Evolutionary conservation across 2,888 invertebrate genomes (phyloP), one percentile per base, ranked within the genome.

Genomic region (Orchesella flavescens): DNA sequence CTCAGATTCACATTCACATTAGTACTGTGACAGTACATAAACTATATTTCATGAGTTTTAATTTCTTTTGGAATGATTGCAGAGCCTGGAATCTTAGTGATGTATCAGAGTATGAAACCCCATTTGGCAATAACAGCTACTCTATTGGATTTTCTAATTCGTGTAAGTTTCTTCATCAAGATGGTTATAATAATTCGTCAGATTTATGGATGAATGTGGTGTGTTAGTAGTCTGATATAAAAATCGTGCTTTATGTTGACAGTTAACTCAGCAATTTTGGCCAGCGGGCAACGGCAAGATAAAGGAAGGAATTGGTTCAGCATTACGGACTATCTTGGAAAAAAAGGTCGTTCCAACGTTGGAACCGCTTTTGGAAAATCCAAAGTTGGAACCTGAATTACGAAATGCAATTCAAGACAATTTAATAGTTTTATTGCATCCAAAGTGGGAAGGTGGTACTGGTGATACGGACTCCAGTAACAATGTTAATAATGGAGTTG

Each of bases 61-160:
- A 43, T 12, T 12, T 44, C 43, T 21, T 44, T 9, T 44, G 7
- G 44, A 44, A 44, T 44, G 12, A 44, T 89, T 89, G 55, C 89
- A 92, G 97, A 97, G 91, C 97, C 97, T 23, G 97, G 96, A 13
- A 96, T 97, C 89, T 92, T 97, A 87, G 96, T 97, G 24, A 97
- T 97, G 96, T 95, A 95, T 90, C 95, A 97, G 91, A 97, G 96
- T 65, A 95, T 97, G 94, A 92, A 95, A 89, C 95, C 96, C 83
- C 97, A 97, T 91, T 96, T 96, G 66, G 95, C 94, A 19, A 96
- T 97, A 86, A 96, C 97, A 85, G 96, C 96, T 81, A 96, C 96
- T 19, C 92, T 97, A 86, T 91, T 97, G 88, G 97, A 97, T 91
- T 99, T 97, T 91, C 92, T 97, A 86, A 97, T 96, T 91, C 92